Evolutionary conservation across 2,797 vertebrate species (phyloP), one percentile per base, ranked within the genome.

Genomic region (Avahi laniger): DNA sequence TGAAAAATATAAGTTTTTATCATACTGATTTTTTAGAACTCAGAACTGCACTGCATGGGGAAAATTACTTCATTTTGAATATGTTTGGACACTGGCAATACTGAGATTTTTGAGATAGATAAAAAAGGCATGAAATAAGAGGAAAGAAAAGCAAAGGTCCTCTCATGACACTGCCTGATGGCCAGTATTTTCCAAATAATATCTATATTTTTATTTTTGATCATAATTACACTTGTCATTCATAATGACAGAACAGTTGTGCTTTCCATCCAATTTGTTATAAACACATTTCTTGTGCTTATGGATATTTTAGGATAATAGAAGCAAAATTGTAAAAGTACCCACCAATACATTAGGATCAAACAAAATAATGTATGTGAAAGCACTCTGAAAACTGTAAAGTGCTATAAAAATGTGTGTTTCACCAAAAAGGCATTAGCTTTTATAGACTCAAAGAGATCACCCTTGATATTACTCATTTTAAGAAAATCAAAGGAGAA

Each of bases 361-460:
- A 92, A 96, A 97, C 22, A 96, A 96, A 95, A 69, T 69, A 80
- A 93, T 50, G 13, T 67, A 85, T 59, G 26, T 26, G 26, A 97
- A 92, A 97, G 61, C 57, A 89, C 26, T 92, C 43, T 82, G 38
- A 76, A 83, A 88, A 91, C 48, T 76, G 72, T 67, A 72, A 89
- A 89, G 50, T 85, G 43, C 46, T 84, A 70, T 57, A 85, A 86
- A 95, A 93, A 95, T 54, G 38, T 73, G 24, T 84, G 48, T 86
- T 94, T 89, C 67, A 76, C 7, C 10, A 46, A 67, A 96, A 90
- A 73, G 38, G 30, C 67, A 61, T 78, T 94, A 81, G 92, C 41
- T 95, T 92, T 92, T 46, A 96, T 75, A 48, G 61, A 15, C 48
- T 95, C 50, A 35, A 84, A 90, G 84, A 94, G 41, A 94, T 86